Percentiles rank a stretch among this genome's conserved stretches.
Evolutionary conservation across 2,797 vertebrate genomes (phyloP).

Genomic region (Nothura maculosa): DNA sequence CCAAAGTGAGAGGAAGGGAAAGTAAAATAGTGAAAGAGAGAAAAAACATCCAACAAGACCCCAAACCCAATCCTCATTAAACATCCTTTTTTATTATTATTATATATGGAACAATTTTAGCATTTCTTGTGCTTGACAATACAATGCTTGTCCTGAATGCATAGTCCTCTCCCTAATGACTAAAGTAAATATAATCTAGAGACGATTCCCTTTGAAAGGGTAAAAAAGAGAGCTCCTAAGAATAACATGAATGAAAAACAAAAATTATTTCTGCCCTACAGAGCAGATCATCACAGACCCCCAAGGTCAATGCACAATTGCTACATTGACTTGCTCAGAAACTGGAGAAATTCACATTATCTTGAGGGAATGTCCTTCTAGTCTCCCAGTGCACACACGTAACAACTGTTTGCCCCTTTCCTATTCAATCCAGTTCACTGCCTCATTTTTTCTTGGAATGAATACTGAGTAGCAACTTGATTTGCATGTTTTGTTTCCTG

Average conservation of each 20-base stretch:
- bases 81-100: neutral
- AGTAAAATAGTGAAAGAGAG: neutral
- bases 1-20: neutral
- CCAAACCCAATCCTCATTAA: neutral
- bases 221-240: conserved; percentile 1
- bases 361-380: conserved; percentile 3
- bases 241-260: conserved; percentile 38
- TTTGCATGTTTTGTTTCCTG: neutral
- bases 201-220: neutral
- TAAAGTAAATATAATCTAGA: neutral
- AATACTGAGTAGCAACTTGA: neutral
- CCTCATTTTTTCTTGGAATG: neutral
- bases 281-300: neutral
- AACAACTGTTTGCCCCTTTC: neutral
- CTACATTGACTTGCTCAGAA: conserved; percentile 21
- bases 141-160: neutral
- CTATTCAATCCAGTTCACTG: conserved; percentile 3
- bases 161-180: neutral
- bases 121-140: neutral
- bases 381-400: neutral
- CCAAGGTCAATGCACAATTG: neutral
- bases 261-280: conserved; percentile 1
- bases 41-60: neutral
- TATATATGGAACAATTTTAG: neutral
- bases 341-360: conserved; percentile 13